phyloP scores from a whole-genome alignment of 2,797 vertebrate genomes.

The Avahi laniger region DNA sequence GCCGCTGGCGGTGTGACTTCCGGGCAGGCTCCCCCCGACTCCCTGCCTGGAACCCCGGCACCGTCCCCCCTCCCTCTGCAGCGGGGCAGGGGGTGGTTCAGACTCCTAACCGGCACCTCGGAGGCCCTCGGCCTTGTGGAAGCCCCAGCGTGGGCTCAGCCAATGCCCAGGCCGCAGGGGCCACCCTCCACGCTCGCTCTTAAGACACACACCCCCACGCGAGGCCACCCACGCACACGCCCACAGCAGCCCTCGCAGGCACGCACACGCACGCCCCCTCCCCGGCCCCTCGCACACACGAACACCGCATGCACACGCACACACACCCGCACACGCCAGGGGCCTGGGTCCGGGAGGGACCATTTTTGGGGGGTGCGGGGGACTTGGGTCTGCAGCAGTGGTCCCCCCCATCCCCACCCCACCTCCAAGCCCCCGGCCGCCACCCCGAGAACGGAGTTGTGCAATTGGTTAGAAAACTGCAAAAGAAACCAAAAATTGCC shows the following conservation, averaged over 20 bases:
- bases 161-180: constrained; percentile 37
- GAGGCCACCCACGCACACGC: neutral
- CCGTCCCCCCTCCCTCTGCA: neutral
- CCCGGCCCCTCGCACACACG: constrained; percentile 62
- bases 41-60: neutral
- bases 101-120: constrained; percentile 45
- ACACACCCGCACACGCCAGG: constrained; percentile 50
- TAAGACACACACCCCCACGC: constrained; percentile 24
- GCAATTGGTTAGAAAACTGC: constrained; percentile 76
- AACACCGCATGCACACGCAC: constrained; percentile 69
- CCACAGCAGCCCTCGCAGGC: constrained; percentile 26
- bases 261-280: constrained; percentile 17
- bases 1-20: neutral
- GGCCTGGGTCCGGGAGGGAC: neutral
- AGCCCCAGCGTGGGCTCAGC: constrained; percentile 53
- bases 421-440: constrained; percentile 28
- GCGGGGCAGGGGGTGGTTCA: neutral
- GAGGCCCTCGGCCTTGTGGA: constrained; percentile 45
- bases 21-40: neutral
- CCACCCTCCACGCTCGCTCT: neutral
- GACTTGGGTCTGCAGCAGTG: constrained; percentile 37
- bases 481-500: constrained; percentile 59
- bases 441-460: constrained; percentile 74
- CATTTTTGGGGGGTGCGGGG: neutral
- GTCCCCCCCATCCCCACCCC: constrained; percentile 38